Conservation (phyloP, 2,888 invertebrate species). For the Eupithecia pulchellata region DNA sequence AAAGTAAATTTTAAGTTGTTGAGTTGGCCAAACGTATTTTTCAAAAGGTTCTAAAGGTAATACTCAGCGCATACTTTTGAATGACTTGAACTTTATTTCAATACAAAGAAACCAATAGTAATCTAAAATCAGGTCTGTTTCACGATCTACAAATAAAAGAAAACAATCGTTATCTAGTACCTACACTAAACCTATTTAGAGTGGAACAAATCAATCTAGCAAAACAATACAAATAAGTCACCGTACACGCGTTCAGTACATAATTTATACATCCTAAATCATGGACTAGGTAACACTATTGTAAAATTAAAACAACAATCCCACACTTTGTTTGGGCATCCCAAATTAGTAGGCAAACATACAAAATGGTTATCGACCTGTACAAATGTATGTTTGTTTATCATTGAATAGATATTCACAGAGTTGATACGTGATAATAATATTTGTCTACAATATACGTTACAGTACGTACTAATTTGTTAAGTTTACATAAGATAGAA, state of each 20-base stretch:
- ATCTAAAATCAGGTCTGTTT: background rate
- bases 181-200: background rate
- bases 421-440: constrained; percentile 38
- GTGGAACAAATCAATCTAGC: background rate
- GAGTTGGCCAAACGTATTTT: background rate
- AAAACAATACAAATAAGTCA: constrained; percentile 15
- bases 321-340: constrained; percentile 54
- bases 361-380: constrained; percentile 50
- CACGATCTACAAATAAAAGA: background rate
- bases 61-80: background rate
- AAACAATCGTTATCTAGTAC: background rate
- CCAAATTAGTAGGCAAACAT: constrained; percentile 64
- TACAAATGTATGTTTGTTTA: constrained; percentile 48
- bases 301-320: constrained; percentile 59
- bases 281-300: constrained; percentile 51
- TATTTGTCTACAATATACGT: constrained; percentile 23
- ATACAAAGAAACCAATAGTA: background rate
- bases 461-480: background rate
- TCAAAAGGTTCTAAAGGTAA: constrained; percentile 3
- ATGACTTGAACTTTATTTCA: background rate
- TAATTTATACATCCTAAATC: constrained; percentile 52
- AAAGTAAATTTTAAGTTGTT: background rate
- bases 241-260: constrained; percentile 23
- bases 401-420: constrained; percentile 46
- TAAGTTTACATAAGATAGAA: constrained; percentile 9